Base-by-base conservation (phyloP, 2,888 invertebrate genomes). In the Morinoia aosen region DNA sequence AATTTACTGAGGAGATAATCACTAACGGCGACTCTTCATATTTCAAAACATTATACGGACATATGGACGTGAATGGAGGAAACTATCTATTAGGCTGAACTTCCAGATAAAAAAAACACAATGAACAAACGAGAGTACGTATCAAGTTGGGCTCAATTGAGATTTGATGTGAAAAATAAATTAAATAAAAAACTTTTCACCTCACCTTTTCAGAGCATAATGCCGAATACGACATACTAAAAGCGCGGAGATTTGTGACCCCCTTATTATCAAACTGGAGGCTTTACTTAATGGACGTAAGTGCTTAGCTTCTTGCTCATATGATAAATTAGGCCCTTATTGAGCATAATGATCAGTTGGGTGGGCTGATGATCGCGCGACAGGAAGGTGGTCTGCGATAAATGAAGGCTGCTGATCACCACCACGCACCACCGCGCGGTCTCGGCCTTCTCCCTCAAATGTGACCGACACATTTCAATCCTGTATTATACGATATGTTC, bases 291-390 rank as follows among this genome's bases (percentile, higher is more conserved):
- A 90, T 90, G 39, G 90, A 90, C 19, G 90, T 4, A 40, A 14
- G 90, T 39, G 90, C 40, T 90, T 40, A 33, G 33, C 57, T 57
- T 93, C 58, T 93, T 93, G 57, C 57, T 5, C 48, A 57, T 56
- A 56, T 93, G 93, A 93, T 93, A 93, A 93, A 93, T 93, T 93
- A 57, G 11, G 93, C 93, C 19, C 58, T 93, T 93, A 93, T 93
- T 93, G 93, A 57, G 57, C 57, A 93, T 93, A 93, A 93, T 93
- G 57, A 93, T 12, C 25, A 56, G 93, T 56, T 93, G 33, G 93
- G 48, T 10, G 57, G 14, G 48, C 57, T 93, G 93, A 93, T 57
- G 93, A 57, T 12, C 25, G 93, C 93, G 58, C 12, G 57, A 93
- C 93, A 93, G 93, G 93, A 57, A 93, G 57, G n/a, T 19, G 93